Conservation (phyloP, 2,888 invertebrate genomes). For the Elegia similella region DNA sequence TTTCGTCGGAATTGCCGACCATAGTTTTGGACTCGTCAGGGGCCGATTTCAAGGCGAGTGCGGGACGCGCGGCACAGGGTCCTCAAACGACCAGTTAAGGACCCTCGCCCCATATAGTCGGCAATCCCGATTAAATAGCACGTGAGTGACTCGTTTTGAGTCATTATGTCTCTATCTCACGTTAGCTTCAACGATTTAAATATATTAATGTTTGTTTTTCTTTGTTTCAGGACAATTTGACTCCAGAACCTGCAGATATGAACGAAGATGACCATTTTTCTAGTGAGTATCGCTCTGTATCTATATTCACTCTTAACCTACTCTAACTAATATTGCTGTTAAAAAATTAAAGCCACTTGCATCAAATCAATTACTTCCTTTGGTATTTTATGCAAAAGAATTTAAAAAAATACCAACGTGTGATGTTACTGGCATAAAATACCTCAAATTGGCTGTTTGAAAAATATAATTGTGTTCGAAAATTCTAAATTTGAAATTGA, state of each 20-base stretch:
- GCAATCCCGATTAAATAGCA: too few species aligned
- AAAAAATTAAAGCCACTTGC: conserved; percentile 65
- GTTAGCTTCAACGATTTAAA: neutral
- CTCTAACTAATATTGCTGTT: neutral
- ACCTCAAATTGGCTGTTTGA: conserved; percentile 54
- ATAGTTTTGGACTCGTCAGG: too few species aligned
- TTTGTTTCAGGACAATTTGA: conserved; percentile 87
- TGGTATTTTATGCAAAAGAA: conserved; percentile 54
- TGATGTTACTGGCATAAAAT: conserved; percentile 46
- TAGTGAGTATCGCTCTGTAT: conserved; percentile 74
- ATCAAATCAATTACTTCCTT: conserved; percentile 68
- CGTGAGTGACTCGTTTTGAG: too few species aligned
- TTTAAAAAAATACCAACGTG: conserved; percentile 25
- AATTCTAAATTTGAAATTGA: conserved; percentile 62
- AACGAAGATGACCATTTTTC: conserved; percentile 87
- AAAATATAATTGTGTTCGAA: conserved; percentile 24
- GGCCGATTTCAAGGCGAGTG: too few species aligned
- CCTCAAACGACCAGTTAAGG: too few species aligned
- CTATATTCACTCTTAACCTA: too few species aligned
- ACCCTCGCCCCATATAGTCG: too few species aligned
- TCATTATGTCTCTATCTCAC: too few species aligned
- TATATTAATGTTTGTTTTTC: conserved; percentile 22
- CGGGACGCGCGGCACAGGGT: too few species aligned
- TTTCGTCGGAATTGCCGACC: too few species aligned
- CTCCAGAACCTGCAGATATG: conserved; percentile 86